Base-by-base conservation (phyloP, 2,888 invertebrate species). In the Gastracanthus pulcherrimus region DNA sequence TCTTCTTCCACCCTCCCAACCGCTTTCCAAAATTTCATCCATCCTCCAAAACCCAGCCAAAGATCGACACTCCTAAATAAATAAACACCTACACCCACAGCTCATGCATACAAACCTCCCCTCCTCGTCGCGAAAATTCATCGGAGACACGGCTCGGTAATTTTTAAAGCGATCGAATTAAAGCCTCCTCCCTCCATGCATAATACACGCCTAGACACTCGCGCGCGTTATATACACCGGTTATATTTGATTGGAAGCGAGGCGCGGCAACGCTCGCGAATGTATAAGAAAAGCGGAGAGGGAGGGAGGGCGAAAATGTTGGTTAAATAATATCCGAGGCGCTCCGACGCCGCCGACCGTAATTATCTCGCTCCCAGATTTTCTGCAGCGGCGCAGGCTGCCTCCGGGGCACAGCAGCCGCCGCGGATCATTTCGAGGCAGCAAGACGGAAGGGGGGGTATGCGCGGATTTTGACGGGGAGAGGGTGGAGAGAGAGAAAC, bases 361-460 rank as follows among this genome's bases (percentile, higher is more conserved):
- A 90, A 90, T 90, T 90, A 90, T 90, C 90, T 90, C 88, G 87
- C 89, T 89, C 88, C 88, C 86, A 87, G 90, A 90, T 90, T 90
- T 89, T 89, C 87, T 87, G 87, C 16, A 71, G 58, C 64, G 36
- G n/a, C n/a, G n/a, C n/a, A n/a, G n/a, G n/a, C n/a, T 55, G 72
- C 78, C 76, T 60, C 78, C 51, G 69, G 74, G 64, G 41, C 41
- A 13, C 31, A n/a, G n/a, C n/a, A n/a, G 29, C 19, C 55, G 16
- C 13, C 66, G 41, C 70, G 72, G 58, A 72, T 72, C 67, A 60
- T 55, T 55, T 23, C 70, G 19, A 51, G 38, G 62, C 34, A 6
- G 34, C 38, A 64, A 51, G 60, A 58, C 31, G 66, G 13, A 58
- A n/a, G 71, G 29, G 26, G 9, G 6, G 34, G 60, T 41, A 45